Conservation (phyloP, 2,888 invertebrate genomes). For the Amblyjoppa fuscipennis region DNA sequence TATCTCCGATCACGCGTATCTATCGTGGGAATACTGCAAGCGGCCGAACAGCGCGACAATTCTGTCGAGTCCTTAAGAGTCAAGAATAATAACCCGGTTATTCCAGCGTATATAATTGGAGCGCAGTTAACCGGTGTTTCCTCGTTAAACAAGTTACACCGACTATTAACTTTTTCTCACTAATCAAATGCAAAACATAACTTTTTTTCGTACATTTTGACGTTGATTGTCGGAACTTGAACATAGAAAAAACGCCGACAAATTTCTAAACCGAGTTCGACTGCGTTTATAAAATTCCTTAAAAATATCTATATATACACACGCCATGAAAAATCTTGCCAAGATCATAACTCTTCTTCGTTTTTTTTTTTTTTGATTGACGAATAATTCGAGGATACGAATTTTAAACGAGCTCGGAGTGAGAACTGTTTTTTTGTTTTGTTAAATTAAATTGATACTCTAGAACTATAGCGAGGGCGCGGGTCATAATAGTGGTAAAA, state of each 20-base stretch:
- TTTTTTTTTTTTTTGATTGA: conserved; percentile 34
- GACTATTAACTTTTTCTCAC: conserved; percentile 9
- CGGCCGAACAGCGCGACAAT: conserved; percentile 18
- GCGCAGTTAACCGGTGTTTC: conserved; percentile 33
- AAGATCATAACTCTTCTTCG: neutral
- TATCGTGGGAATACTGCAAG: conserved; percentile 53
- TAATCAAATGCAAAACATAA: conserved; percentile 20
- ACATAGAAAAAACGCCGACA: conserved; percentile 40
- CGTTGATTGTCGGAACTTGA: conserved; percentile 63
- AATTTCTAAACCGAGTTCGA: conserved; percentile 40
- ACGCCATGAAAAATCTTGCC: conserved; percentile 10
- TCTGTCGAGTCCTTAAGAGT: conserved; percentile 52
- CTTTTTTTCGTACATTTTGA: neutral
- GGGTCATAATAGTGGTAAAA: conserved; percentile 82
- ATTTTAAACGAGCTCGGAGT: conserved; percentile 29
- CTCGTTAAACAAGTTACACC: conserved; percentile 20
- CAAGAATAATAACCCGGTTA: conserved; percentile 37
- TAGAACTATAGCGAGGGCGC: conserved; percentile 78
- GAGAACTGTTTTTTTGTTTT: conserved; percentile 20
- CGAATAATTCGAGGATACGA: conserved; percentile 31
- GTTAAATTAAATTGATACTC: conserved; percentile 68
- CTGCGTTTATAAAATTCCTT: conserved; percentile 57
- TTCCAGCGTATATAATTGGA: conserved; percentile 42
- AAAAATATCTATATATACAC: conserved; percentile 25
- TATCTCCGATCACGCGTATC: neutral